These are phyloP conservation scores for Pyrgilauda ruficollis DNA, from an alignment of 2,113 vertebrate species.

Conservation along the genomic window DNA sequence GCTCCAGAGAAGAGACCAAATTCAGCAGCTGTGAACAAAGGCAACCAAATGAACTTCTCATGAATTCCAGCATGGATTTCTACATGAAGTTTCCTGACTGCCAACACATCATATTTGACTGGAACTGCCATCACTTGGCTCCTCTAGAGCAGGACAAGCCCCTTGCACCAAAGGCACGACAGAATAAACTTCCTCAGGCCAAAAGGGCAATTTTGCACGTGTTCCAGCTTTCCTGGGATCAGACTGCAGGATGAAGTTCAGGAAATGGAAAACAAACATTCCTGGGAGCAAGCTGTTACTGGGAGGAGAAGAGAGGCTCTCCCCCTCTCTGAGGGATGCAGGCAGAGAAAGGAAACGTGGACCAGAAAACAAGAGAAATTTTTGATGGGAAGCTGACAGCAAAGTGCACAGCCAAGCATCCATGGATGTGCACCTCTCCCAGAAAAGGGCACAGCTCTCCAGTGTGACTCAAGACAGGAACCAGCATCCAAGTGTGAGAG, in stretches of 20 bases:
- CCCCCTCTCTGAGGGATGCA: background rate
- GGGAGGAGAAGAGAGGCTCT: background rate
- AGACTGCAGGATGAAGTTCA: background rate
- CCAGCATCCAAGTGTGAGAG: background rate
- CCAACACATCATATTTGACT: background rate
- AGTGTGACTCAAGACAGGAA: background rate
- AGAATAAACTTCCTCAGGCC: background rate
- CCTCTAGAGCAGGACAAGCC: background rate
- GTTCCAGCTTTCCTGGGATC: background rate
- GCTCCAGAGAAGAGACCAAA: background rate
- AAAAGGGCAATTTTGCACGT: background rate
- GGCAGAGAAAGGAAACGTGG: background rate
- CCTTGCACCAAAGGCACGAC: background rate
- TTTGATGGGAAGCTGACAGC: background rate
- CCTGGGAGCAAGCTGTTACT: background rate
- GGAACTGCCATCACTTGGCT: background rate
- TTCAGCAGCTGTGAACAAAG: background rate
- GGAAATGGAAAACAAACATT: background rate
- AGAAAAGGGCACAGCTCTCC: background rate
- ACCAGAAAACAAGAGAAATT: background rate
- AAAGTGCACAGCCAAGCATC: background rate
- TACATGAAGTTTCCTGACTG: background rate
- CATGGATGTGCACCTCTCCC: background rate
- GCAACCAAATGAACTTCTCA: background rate
- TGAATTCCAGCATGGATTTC: background rate